These are phyloP conservation scores for Lycaon pictus DNA, from an alignment of 2,113 vertebrate species.

Conservation along the genomic window DNA sequence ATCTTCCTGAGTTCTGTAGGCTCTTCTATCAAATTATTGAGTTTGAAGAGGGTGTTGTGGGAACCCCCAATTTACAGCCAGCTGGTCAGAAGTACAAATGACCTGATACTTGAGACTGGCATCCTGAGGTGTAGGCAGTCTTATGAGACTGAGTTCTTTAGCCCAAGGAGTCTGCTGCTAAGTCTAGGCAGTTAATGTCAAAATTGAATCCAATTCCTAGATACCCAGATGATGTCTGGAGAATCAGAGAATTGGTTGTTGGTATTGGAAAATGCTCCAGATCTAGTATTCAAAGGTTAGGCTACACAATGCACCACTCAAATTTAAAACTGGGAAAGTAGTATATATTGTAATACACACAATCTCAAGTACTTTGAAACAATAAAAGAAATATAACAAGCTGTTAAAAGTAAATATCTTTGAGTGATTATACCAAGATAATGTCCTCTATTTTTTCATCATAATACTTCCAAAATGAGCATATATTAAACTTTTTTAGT, in stretches of 20 bases:
- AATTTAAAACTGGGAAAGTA: not conserved
- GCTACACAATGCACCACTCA: not conserved
- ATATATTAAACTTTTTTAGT: not conserved
- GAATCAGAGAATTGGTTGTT: not conserved
- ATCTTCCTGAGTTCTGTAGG: not conserved
- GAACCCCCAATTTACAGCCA: not conserved
- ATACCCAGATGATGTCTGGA: not conserved
- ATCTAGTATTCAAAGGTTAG: not conserved
- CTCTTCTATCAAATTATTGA: not conserved
- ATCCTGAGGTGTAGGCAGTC: not conserved
- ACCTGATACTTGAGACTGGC: not conserved
- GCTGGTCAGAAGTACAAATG: not conserved
- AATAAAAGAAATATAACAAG: constrained; percentile 33
- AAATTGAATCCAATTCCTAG: not conserved
- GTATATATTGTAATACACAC: not conserved
- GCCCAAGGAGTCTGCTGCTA: not conserved
- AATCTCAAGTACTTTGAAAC: not conserved
- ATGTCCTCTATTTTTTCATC: not conserved
- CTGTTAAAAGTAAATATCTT: constrained; percentile 34
- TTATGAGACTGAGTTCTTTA: not conserved
- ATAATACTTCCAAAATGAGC: constrained; percentile 33
- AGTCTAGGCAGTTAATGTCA: not conserved
- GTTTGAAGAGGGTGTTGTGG: not conserved
- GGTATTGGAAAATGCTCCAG: not conserved
- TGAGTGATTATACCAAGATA: not conserved